Percentiles rank a stretch among this genome's conserved stretches.
phyloP scores from a whole-genome alignment of 2,888 invertebrate species.

The Melikaiella ostensackeni region DNA sequence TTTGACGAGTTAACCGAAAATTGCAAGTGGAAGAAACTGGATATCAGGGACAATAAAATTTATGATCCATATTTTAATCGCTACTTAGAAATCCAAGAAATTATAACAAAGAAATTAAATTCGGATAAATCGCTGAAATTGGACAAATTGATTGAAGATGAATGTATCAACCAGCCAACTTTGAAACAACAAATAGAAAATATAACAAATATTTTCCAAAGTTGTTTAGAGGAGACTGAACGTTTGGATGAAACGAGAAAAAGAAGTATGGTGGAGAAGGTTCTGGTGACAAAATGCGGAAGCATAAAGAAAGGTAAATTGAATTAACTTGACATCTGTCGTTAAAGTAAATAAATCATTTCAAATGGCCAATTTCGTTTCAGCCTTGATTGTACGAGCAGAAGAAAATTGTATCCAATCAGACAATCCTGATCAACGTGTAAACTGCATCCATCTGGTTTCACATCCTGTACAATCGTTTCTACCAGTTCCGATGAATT shows the following conservation, averaged over 20 bases:
- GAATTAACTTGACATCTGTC: neutral
- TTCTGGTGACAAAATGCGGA: neutral
- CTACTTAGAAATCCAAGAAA: neutral
- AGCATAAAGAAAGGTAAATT: neutral
- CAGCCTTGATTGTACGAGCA: neutral
- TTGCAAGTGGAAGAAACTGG: neutral
- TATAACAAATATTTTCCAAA: neutral
- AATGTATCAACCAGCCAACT: neutral
- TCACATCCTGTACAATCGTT: constrained; percentile 2
- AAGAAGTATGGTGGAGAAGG: neutral
- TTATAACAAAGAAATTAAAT: neutral
- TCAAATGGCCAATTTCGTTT: neutral
- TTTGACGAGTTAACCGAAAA: neutral
- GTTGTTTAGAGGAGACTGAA: neutral
- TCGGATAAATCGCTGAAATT: neutral
- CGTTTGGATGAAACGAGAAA: neutral
- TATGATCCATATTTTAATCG: neutral
- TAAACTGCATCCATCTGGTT: constrained; percentile 5
- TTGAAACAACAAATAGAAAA: neutral
- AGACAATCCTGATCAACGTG: constrained; percentile 6
- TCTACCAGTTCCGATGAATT: constrained; percentile 3
- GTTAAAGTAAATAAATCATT: neutral
- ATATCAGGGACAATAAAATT: neutral
- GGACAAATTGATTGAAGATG: neutral
- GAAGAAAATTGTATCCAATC: constrained; percentile 9